Percentiles rank a stretch among this genome's conserved stretches.
Conservation (phyloP, 2,797 vertebrate genomes). For the Propithecus deckenii region DNA sequence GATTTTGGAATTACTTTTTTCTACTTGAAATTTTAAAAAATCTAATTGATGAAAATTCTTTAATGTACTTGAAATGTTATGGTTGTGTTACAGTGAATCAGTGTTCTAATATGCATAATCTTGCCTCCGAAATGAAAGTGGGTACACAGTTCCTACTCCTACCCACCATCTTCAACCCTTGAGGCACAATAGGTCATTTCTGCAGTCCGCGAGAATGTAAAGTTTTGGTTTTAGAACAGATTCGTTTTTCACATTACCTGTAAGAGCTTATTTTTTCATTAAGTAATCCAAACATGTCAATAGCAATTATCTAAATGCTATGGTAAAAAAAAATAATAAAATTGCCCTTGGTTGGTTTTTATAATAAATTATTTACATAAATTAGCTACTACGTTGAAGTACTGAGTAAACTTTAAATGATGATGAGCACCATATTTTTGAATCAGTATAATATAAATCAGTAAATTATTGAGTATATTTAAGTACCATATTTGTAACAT, state of each 20-base stretch:
- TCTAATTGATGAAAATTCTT: conserved; percentile 27
- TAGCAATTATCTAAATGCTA: conserved; percentile 36
- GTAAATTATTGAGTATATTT: conserved; percentile 29
- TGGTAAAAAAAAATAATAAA: conserved; percentile 30
- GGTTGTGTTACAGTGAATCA: conserved; percentile 19
- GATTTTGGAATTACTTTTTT: conserved; percentile 70
- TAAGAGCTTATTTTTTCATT: conserved; percentile 44
- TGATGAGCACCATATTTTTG: conserved; percentile 22
- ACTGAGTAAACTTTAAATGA: conserved; percentile 18
- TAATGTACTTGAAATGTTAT: conserved; percentile 55
- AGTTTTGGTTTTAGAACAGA: conserved; percentile 17
- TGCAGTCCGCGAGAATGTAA: background rate
- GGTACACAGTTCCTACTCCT: background rate
- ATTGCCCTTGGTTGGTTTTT: conserved; percentile 37
- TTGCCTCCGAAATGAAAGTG: conserved; percentile 1
- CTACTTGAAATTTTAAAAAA: conserved; percentile 55
- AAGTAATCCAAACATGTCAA: conserved; percentile 5
- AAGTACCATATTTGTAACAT: background rate
- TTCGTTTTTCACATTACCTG: conserved; percentile 29
- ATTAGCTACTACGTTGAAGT: conserved; percentile 46
- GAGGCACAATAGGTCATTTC: background rate
- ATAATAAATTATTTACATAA: conserved; percentile 49
- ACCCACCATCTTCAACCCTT: background rate
- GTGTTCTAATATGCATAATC: background rate
- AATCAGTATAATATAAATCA: background rate